phyloP scores from a whole-genome alignment of 2,888 invertebrate genomes.

The Callyntrura guangdongensis region DNA sequence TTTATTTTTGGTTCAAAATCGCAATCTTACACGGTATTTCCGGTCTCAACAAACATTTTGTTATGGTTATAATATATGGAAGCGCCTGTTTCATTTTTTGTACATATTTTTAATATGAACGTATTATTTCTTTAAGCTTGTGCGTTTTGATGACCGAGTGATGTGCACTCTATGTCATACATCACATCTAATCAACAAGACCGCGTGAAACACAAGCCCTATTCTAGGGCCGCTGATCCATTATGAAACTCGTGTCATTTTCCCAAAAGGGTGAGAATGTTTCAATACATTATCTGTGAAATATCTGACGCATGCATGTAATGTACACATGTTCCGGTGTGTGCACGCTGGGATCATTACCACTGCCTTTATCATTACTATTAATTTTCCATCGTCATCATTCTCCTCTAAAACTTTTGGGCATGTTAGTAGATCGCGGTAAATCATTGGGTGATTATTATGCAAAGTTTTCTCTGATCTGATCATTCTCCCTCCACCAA shows the following conservation, averaged over 20 bases:
- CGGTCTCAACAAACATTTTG: not conserved
- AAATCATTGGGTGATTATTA: conserved; percentile 19
- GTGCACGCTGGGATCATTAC: conserved; percentile 63
- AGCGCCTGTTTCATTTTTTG: not conserved
- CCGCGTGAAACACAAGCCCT: not conserved
- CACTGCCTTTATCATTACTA: conserved; percentile 30
- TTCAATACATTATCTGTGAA: conserved; percentile 63
- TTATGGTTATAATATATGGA: not conserved
- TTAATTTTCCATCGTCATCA: conserved; percentile 60
- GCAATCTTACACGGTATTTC: too few species aligned
- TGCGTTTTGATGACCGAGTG: not conserved
- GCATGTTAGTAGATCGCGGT: not conserved
- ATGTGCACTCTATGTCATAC: conserved; percentile 1
- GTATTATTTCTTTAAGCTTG: not conserved
- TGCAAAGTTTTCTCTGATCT: not conserved
- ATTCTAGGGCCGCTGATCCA: not conserved
- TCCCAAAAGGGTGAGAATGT: conserved; percentile 46
- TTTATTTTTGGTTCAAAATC: not conserved
- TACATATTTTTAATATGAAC: not conserved
- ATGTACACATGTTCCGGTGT: conserved; percentile 68
- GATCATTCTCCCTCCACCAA: not conserved
- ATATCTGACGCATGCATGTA: conserved; percentile 64
- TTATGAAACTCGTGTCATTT: conserved; percentile 36
- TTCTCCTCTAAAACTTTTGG: not conserved
- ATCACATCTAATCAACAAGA: too few species aligned